Evolutionary conservation across 1,140 invertebrate species (phyloP).

Genomic region (Octopus bimaculoides): DNA sequence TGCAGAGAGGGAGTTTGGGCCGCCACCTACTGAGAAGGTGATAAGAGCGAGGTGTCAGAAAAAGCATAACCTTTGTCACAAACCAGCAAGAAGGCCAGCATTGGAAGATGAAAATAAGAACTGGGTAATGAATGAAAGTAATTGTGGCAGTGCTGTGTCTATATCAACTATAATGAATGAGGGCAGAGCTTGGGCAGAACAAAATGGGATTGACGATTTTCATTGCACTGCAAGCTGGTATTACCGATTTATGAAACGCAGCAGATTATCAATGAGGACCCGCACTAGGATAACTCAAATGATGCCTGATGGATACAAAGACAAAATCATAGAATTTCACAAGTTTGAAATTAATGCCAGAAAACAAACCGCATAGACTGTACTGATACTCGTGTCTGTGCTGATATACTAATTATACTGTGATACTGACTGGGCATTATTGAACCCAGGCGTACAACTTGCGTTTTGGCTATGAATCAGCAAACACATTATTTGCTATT

Average conservation of each 20-base stretch:
- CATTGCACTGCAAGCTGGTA: not conserved
- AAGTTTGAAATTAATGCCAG: constrained; percentile 4
- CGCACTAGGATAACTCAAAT: not conserved
- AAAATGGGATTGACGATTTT: constrained; percentile 4
- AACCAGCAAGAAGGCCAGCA: not conserved
- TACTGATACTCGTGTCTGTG: too few species aligned
- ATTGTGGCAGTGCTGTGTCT: not conserved
- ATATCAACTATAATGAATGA: not conserved
- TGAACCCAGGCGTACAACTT: not conserved
- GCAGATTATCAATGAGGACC: constrained; percentile 6
- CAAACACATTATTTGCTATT: too few species aligned
- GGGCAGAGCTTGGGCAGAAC: constrained; percentile 2
- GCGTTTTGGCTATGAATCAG: too few species aligned
- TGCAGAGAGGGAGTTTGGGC: constrained; percentile 3
- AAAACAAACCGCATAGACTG: too few species aligned
- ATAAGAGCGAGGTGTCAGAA: not conserved
- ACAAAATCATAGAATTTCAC: constrained; percentile 5
- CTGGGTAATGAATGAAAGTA: constrained; percentile 4
- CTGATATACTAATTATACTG: too few species aligned
- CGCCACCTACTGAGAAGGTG: constrained; percentile 1
- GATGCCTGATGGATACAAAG: constrained; percentile 6
- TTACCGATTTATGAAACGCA: constrained; percentile 1
- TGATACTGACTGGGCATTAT: not conserved
- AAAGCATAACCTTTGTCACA: not conserved
- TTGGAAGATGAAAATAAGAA: not conserved